Evolutionary conservation across 2,113 vertebrate genomes (phyloP), one percentile per base, ranked within the genome.

Genomic region (Zosterops hypoxanthus): DNA sequence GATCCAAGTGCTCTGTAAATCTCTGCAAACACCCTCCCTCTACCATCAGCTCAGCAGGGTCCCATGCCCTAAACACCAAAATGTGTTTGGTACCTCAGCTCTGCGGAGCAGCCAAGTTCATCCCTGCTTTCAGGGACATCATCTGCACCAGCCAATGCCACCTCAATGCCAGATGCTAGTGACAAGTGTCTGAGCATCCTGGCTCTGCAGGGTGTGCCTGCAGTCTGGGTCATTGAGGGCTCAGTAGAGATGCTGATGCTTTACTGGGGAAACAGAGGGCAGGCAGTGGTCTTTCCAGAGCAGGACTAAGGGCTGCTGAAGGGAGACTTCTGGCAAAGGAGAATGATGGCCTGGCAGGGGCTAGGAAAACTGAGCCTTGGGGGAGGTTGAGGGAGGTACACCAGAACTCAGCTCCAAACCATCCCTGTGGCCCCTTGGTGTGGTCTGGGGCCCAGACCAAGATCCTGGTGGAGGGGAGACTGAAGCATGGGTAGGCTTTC

Each of bases 351-450:
- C 75, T 1, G 1, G 26, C 1, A 6, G 41, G 17, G 21, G 21
- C 52, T 66, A 47, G 47, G 71, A 69, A 85, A 78, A 60, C 4
- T 0, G 1, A 53, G 21, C 24, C 13, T 72, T 69, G 26, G 8
- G 1, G 13, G 5, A 41, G 3, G 9, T 29, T 82, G 86, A 85
- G 61, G 11, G 47, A 75, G 36, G 34, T 1, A 4, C 55, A 65
- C 11, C 11, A 61, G n/a, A 22, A 78, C 39, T 41, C 22, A 24
- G 24, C 12, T 66, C 46, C 60, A 85, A 85, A 33, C 2, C 2
- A 0, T 1, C 18, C 70, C 41, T 70, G 46, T 0, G 7, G 34
- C 29, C 29, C 18, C 46, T n/a, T 11, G 9, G 41, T 0, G 0
- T 8, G 4, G 22, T 21, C 36, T 65, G 55, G 22, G 28, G 34